Evolutionary conservation across 2,888 invertebrate species (phyloP).

Genomic region (Liodrosophila aerea): DNA sequence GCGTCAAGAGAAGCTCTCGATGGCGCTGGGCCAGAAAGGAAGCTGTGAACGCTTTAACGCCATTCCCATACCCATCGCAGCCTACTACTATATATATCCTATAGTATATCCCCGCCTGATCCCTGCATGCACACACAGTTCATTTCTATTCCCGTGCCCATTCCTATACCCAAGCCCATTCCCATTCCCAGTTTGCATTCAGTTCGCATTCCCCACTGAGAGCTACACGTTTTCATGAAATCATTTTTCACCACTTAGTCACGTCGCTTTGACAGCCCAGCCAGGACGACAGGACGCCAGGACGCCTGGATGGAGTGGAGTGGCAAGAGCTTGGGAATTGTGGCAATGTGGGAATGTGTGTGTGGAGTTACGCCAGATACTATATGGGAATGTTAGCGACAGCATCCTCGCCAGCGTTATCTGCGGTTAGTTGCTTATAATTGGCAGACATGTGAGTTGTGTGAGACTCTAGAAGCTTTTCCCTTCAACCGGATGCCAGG

Average conservation of each 20-base stretch:
- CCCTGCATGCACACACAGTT: conserved; percentile 1
- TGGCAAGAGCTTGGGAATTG: conserved; percentile 15
- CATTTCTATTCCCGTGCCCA: conserved; percentile 8
- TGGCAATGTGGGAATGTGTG: conserved; percentile 25
- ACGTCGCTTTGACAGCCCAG: conserved; percentile 74
- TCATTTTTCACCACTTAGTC: conserved; percentile 75
- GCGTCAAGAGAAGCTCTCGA: conserved; percentile 69
- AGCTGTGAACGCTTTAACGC: conserved; percentile 61
- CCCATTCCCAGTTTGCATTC: conserved; percentile 44
- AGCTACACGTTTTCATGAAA: conserved; percentile 76
- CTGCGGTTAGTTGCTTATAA: conserved; percentile 75
- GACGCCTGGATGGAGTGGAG: background rate
- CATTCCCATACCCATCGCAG: conserved; percentile 14
- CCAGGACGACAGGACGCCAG: conserved; percentile 14
- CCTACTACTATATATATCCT: background rate
- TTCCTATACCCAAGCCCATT: conserved; percentile 2
- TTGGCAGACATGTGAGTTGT: conserved; percentile 72
- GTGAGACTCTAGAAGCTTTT: conserved; percentile 50
- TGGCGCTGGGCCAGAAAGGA: conserved; percentile 47
- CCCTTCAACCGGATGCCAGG: conserved; percentile 49
- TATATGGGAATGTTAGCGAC: conserved; percentile 41
- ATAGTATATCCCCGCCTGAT: conserved; percentile 4
- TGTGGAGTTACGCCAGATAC: background rate
- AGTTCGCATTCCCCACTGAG: conserved; percentile 58
- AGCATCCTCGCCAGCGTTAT: conserved; percentile 66